Base-by-base conservation (phyloP, 2,888 invertebrate genomes). In the Xylophagus ater region DNA sequence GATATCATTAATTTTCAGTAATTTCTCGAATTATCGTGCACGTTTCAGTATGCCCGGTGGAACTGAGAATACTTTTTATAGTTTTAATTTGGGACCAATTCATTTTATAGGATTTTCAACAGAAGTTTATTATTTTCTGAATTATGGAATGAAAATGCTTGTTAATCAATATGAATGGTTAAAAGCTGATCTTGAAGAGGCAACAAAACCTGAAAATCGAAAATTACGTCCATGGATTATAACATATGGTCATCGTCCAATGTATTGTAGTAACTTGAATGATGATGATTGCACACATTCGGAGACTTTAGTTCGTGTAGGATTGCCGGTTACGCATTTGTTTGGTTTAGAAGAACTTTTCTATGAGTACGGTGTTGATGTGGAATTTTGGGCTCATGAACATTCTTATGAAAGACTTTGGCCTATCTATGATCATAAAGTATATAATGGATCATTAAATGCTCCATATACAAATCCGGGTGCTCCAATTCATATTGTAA, bases 381-480 rank as follows among this genome's bases (percentile, higher is more conserved):
- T 97, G 38, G 81, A 81, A 57, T 68, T 98, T 33, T 96, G 93
- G 90, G 97, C 96, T 0, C 97, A 98, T 61, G 96, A 98, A 62
- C 97, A 98, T 67, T 87, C 88, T 24, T 98, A 97, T 62, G 97
- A 97, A 66, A 71, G 98, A 38, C 68, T 92, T 41, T 97, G 88
- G 85, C 97, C 97, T 3, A 74, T 96, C 43, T 97, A 87, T 66
- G 76, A 97, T 63, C 74, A 80, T 51, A 70, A 71, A 53, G 81
- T 78, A 0, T 76, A 72, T 54, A 81, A 81, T 60, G 80, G 76
- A 14, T 70, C 73, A 0, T 9, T 44, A 0, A 49, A 56, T 0
- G 53, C 63, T 5, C 74, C 75, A 0, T 76, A 76, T 49, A 58
- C 56, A 7, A 73, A 75, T 57, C 74, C 76, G 0, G 49, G 76